phyloP scores from a whole-genome alignment of 1,140 invertebrate species.

The Papilio polytes region DNA sequence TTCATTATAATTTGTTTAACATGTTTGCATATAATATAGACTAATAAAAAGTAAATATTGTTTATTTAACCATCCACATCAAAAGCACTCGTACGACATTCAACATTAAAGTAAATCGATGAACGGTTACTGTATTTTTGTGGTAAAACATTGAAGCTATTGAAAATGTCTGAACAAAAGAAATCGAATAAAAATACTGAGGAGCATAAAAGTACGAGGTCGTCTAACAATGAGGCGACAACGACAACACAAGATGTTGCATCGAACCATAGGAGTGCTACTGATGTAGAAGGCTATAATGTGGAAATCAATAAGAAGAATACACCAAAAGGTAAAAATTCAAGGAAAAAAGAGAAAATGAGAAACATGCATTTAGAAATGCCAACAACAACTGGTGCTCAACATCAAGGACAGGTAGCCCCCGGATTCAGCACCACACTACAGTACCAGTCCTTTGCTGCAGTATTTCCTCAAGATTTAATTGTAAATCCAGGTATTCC shows the following conservation, averaged over 20 bases:
- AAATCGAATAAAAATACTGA: neutral
- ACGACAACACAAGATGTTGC: conserved; percentile 1
- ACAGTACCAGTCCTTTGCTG: conserved; percentile 36
- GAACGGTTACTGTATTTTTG: neutral
- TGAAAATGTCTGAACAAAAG: conserved; percentile 28
- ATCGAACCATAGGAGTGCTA: neutral
- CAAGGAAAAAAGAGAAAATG: conserved; percentile 64
- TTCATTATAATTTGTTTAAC: conserved; percentile 24
- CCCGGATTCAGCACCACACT: conserved; percentile 35
- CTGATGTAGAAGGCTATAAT: conserved; percentile 2
- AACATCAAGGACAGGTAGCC: conserved; percentile 62
- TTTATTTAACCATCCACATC: conserved; percentile 19
- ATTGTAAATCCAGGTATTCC: conserved; percentile 63
- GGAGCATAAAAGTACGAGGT: neutral
- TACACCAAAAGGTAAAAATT: conserved; percentile 62
- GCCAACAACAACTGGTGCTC: conserved; percentile 52
- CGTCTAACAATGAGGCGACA: neutral
- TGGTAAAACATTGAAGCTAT: neutral
- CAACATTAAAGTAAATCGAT: neutral
- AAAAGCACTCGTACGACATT: conserved; percentile 15
- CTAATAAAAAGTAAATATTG: conserved; percentile 1
- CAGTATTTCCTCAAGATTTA: conserved; percentile 54
- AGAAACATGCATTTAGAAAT: conserved; percentile 61
- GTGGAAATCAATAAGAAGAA: conserved; percentile 21
- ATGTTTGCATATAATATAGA: conserved; percentile 25